Conservation (phyloP, 2,113 vertebrate species). For the Engystomops pustulosus region DNA sequence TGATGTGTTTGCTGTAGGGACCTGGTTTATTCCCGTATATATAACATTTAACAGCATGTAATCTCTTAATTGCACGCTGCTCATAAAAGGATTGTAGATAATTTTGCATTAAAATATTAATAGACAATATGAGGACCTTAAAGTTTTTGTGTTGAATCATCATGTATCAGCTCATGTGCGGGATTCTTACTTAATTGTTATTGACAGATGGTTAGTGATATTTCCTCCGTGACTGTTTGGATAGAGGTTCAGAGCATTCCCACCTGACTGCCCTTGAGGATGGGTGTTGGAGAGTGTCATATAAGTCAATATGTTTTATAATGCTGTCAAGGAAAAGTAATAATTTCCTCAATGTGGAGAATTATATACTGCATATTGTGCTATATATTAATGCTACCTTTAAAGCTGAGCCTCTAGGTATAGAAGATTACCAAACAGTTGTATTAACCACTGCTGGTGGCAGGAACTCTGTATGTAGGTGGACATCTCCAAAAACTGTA, state of each 20-base stretch:
- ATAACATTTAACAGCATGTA: background rate
- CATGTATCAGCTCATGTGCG: background rate
- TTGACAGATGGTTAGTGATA: background rate
- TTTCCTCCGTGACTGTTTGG: background rate
- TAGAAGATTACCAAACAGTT: background rate
- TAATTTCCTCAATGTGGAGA: background rate
- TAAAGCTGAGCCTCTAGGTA: background rate
- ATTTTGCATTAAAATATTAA: background rate
- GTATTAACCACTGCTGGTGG: background rate
- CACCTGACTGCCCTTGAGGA: constrained; percentile 7
- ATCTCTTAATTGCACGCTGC: background rate
- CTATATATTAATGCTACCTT: background rate
- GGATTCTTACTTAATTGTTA: background rate
- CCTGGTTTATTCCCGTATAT: background rate
- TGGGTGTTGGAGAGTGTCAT: constrained; percentile 8
- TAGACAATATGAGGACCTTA: background rate
- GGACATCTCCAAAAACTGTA: background rate
- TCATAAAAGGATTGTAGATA: no score
- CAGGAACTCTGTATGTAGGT: background rate
- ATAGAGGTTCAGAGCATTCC: background rate
- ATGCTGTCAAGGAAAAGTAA: background rate
- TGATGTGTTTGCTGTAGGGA: background rate
- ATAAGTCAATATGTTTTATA: background rate
- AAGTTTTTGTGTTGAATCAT: background rate
- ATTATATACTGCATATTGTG: background rate